Evolutionary conservation across 2,113 vertebrate genomes (phyloP).

Genomic region (Bufo gargarizans): DNA sequence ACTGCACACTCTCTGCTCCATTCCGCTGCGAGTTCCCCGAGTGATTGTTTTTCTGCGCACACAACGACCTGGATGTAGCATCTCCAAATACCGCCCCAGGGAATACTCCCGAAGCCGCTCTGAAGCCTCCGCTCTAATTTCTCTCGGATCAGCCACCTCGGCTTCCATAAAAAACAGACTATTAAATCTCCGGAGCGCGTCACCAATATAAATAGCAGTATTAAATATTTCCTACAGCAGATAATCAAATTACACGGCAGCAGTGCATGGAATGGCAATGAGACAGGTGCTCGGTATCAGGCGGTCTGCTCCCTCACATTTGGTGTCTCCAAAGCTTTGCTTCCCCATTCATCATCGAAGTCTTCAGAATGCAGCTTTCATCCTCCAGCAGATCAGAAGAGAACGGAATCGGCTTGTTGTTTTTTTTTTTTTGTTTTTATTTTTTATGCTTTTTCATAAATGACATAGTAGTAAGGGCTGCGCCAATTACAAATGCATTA

Average conservation of each 20-base stretch:
- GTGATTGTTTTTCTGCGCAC: not conserved
- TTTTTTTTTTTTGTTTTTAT: not conserved
- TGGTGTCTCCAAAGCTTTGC: not conserved
- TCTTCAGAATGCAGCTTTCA: not conserved
- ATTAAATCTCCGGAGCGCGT: conserved; percentile 30
- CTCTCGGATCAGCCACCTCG: conserved; percentile 14
- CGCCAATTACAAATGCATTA: not conserved
- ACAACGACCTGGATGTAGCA: not conserved
- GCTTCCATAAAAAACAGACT: not conserved
- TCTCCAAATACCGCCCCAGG: not conserved
- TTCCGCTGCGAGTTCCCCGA: not conserved
- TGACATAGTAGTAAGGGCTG: not conserved
- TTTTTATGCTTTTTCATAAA: not conserved
- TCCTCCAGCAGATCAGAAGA: not conserved
- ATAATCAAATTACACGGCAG: conserved; percentile 50
- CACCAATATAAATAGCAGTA: conserved; percentile 34
- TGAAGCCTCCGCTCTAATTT: conserved; percentile 7
- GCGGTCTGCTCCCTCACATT: conserved; percentile 1
- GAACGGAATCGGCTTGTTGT: not conserved
- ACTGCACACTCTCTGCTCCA: not conserved
- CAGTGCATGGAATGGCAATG: conserved; percentile 30
- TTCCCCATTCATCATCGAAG: conserved; percentile 18
- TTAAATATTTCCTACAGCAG: conserved; percentile 51
- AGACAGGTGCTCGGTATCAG: conserved; percentile 12
- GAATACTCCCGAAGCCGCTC: not conserved